Evolutionary conservation across 2,113 vertebrate species (phyloP).

Genomic region (Thamnophis sirtalis): DNA sequence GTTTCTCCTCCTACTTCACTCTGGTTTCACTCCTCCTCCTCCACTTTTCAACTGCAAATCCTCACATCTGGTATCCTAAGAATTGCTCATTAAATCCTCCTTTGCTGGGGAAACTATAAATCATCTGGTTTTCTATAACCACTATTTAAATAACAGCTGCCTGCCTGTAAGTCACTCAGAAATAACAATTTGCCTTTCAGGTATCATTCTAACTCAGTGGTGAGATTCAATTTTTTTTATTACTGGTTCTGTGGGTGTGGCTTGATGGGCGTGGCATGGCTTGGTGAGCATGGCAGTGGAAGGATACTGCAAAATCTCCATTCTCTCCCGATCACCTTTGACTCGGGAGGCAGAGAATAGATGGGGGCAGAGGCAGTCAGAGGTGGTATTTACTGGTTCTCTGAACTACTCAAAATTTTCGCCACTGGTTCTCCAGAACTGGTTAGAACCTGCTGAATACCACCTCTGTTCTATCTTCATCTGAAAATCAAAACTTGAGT

Average conservation of each 20-base stretch:
- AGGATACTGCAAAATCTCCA: no score
- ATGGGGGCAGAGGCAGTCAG: no score
- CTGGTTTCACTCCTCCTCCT: slow-evolving; percentile 23
- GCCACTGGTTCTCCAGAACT: no score
- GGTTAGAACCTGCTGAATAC: no score
- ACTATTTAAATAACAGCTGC: slow-evolving; percentile 56
- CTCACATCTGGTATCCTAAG: slow-evolving; percentile 50
- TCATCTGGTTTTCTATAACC: slow-evolving; percentile 42
- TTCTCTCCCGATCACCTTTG: no score
- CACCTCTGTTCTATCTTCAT: neutral
- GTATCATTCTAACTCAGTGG: slow-evolving; percentile 3
- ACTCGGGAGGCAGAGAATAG: no score
- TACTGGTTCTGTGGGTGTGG: no score
- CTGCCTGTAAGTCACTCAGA: slow-evolving; percentile 26
- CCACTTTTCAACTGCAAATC: slow-evolving; percentile 39
- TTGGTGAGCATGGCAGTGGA: no score
- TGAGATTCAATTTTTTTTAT: no score
- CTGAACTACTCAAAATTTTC: no score
- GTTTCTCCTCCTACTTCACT: slow-evolving; percentile 30
- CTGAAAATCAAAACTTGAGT: slow-evolving; percentile 8
- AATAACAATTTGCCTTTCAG: slow-evolving; percentile 40
- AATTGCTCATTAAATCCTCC: slow-evolving; percentile 34
- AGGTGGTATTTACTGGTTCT: no score
- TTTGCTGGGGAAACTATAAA: slow-evolving; percentile 31
- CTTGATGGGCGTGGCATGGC: no score